Conservation (phyloP, 2,888 invertebrate genomes). For the Diabrotica balteata region DNA sequence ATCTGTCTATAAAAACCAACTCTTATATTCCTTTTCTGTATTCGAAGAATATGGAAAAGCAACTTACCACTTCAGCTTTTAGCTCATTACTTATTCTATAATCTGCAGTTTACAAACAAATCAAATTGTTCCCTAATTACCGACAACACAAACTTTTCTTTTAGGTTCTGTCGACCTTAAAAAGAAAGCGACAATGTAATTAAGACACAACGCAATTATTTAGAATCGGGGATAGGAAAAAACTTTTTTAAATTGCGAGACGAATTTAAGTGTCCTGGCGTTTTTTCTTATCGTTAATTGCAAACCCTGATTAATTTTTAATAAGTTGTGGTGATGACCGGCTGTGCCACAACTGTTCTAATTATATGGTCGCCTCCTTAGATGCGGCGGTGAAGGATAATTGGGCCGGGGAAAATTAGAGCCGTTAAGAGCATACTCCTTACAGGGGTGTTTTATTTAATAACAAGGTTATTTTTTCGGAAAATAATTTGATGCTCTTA, state of each 20-base stretch:
- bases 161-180: too few relatives aligned
- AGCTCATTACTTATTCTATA: too few relatives aligned
- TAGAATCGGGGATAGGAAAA: background rate
- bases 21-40: too few relatives aligned
- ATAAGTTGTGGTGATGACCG: slow-evolving; percentile 52
- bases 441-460: slow-evolving; percentile 39
- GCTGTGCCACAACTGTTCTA: slow-evolving; percentile 56
- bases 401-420: slow-evolving; percentile 47
- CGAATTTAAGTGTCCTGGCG: slow-evolving; percentile 28
- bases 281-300: slow-evolving; percentile 51
- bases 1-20: too few relatives aligned
- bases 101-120: too few relatives aligned
- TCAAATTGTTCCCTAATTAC: too few relatives aligned
- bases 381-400: slow-evolving; percentile 41
- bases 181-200: too few relatives aligned
- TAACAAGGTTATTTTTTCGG: slow-evolving; percentile 10
- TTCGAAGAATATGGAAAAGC: too few relatives aligned
- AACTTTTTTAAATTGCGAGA: slow-evolving; percentile 17
- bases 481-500: background rate
- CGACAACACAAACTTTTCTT: too few relatives aligned
- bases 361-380: slow-evolving; percentile 51
- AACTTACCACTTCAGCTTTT: too few relatives aligned
- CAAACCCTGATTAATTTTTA: slow-evolving; percentile 57
- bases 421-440: slow-evolving; percentile 47
- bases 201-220: too few relatives aligned